A percentile compares a stretch with the other conserved stretches of the same genome.
These are phyloP conservation scores for Hypomecis punctinalis DNA, from an alignment of 2,888 invertebrate genomes.

Conservation along the genomic window DNA sequence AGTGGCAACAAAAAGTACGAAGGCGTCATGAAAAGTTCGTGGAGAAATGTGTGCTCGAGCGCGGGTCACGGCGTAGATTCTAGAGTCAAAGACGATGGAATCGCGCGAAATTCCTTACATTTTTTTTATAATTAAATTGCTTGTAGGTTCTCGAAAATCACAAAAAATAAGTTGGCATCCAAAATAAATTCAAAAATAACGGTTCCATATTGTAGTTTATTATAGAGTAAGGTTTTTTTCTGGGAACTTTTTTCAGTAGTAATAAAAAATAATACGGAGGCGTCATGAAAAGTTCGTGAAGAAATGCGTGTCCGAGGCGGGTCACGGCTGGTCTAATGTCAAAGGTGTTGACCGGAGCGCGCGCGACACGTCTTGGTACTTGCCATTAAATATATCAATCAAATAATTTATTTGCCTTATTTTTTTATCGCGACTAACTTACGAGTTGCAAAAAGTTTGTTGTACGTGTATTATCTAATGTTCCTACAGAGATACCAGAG, in stretches of 20 bases:
- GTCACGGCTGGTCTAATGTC: constrained; percentile 49
- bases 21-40: constrained; percentile 10
- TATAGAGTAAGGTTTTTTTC: neutral
- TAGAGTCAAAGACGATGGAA: constrained; percentile 47
- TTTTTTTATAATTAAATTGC: too few species aligned
- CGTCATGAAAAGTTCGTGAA: constrained; percentile 11
- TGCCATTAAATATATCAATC: neutral
- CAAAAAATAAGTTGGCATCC: neutral
- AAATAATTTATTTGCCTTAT: neutral
- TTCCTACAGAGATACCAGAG: too few species aligned
- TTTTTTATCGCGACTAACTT: too few species aligned
- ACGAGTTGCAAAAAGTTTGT: too few species aligned
- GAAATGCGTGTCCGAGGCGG: constrained; percentile 54
- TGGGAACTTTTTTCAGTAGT: neutral
- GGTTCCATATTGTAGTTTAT: neutral
- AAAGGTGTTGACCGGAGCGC: constrained; percentile 44
- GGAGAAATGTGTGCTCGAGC: constrained; percentile 50
- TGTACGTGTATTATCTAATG: too few species aligned
- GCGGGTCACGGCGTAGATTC: constrained; percentile 49
- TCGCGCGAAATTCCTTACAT: constrained; percentile 16
- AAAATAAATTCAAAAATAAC: neutral
- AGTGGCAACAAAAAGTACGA: neutral
- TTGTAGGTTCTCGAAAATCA: too few species aligned
- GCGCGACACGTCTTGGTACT: constrained; percentile 50
- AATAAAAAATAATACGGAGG: neutral